Base-by-base conservation (phyloP, 2,888 invertebrate genomes). In the Nasonovia ribisnigri region DNA sequence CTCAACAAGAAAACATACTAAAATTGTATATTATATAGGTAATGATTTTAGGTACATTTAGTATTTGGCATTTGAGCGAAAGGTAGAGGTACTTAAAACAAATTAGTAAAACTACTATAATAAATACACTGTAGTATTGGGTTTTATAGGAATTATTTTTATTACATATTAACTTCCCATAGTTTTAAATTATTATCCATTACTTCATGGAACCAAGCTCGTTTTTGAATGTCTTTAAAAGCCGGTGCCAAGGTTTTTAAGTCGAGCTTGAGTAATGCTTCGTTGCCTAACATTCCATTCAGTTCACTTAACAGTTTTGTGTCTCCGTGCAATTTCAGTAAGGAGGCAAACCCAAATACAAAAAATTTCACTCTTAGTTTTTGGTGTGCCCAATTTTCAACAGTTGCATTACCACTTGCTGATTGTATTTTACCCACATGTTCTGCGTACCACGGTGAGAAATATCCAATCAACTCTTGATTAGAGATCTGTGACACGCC, bases 181-280 rank as follows among this genome's bases (percentile, higher is more conserved):
- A 98, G 96, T 96, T 98, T 98, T 96, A 98, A 97, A 96, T 98
- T 98, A 96, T 98, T 98, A 96, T 98, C 98, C 95, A 98, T 97
- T 94, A 98, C 98, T 96, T 98, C 98, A 95, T 97, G 97, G 95
- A 98, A 98, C 98, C 98, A 98, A 95, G 97, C 96, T 95, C 97
- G 97, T 95, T 98, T 98, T 86, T 96, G 96, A 8, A 96, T 96
- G 95, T 98, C 97, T 95, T 97, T 97, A 95, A 98, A 98, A 16
- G 97, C 97, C 26, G 98, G 97, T 94, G 97, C 97, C 94, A 98
- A 96, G 89, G 98, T 97, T 95, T 97, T 97, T 95, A 98, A 96
- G 95, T 98, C 97, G 95, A 98, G 96, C 96, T 98, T 98, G 94
- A 98, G 96, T 95, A 98, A 96, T 48, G 98, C 98, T 96, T 98